Conservation (phyloP, 2,888 invertebrate genomes). For the Acleris sparsana region DNA sequence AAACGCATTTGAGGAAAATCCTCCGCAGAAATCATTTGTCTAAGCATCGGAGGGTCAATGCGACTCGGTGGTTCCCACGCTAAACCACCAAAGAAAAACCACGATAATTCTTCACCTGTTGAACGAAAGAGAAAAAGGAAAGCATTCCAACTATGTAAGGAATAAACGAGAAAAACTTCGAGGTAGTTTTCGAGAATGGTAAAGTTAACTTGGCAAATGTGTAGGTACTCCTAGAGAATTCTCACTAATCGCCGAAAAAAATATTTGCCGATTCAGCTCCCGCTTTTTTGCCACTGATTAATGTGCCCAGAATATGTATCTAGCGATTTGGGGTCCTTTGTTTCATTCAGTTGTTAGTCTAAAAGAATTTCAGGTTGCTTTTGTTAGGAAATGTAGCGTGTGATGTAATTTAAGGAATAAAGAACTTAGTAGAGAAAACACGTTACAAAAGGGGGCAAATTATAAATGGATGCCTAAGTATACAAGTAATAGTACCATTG, state of each 20-base stretch:
- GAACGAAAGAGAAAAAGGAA: conserved; percentile 38
- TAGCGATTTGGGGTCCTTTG: conserved; percentile 67
- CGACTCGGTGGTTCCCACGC: conserved; percentile 77
- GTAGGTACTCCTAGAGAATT: conserved; percentile 75
- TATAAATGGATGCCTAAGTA: too few species aligned
- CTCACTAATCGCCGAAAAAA: conserved; percentile 81
- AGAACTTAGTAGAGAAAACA: neutral
- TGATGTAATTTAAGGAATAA: conserved; percentile 36
- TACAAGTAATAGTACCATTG: too few species aligned
- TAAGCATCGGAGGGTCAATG: conserved; percentile 77
- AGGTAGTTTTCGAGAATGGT: conserved; percentile 22
- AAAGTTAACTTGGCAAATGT: conserved; percentile 46
- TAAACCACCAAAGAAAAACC: conserved; percentile 55
- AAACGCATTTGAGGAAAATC: conserved; percentile 70
- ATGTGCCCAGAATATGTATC: conserved; percentile 74
- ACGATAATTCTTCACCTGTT: conserved; percentile 39
- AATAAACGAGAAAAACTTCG: conserved; percentile 35
- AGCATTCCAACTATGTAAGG: conserved; percentile 41
- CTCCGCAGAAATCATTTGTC: conserved; percentile 75
- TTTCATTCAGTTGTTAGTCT: conserved; percentile 63
- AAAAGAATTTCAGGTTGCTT: conserved; percentile 44
- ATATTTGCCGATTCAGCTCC: conserved; percentile 77
- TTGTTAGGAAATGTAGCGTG: conserved; percentile 50
- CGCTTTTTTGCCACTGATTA: conserved; percentile 73
- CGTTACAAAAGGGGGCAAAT: too few species aligned